phyloP scores from a whole-genome alignment of 2,797 vertebrate genomes.

The Pelochelys cantorii region DNA sequence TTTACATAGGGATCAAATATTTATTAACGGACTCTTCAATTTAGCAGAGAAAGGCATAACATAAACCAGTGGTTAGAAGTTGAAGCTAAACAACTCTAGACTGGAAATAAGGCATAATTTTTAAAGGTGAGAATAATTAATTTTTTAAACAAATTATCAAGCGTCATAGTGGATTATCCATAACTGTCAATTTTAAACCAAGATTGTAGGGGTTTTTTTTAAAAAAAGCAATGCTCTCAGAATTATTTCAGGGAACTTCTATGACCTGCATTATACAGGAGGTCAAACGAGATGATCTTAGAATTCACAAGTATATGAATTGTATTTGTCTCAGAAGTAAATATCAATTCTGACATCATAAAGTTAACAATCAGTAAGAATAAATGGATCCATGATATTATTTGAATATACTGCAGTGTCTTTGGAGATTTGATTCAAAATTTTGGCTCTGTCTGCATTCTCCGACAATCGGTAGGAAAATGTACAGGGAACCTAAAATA shows the following conservation, averaged over 20 bases:
- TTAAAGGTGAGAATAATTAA: background rate
- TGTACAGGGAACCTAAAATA: background rate
- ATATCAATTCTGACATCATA: background rate
- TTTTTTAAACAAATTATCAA: too few relatives aligned
- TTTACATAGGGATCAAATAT: background rate
- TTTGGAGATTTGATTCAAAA: background rate
- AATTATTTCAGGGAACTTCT: background rate
- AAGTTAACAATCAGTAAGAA: background rate
- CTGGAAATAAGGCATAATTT: background rate
- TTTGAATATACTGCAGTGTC: background rate
- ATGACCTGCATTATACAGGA: background rate
- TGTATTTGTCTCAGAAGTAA: background rate
- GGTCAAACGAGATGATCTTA: background rate
- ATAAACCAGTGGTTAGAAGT: background rate
- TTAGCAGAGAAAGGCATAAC: background rate
- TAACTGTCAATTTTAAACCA: background rate
- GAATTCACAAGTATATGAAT: background rate
- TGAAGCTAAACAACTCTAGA: background rate
- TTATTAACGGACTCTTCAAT: background rate
- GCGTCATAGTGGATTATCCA: too few relatives aligned
- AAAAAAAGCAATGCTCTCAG: background rate
- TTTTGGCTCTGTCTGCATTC: background rate
- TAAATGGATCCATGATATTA: background rate
- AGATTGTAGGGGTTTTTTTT: background rate
- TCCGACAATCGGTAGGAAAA: background rate